phyloP scores from a whole-genome alignment of 2,113 vertebrate genomes.

The Actenoides hombroni region DNA sequence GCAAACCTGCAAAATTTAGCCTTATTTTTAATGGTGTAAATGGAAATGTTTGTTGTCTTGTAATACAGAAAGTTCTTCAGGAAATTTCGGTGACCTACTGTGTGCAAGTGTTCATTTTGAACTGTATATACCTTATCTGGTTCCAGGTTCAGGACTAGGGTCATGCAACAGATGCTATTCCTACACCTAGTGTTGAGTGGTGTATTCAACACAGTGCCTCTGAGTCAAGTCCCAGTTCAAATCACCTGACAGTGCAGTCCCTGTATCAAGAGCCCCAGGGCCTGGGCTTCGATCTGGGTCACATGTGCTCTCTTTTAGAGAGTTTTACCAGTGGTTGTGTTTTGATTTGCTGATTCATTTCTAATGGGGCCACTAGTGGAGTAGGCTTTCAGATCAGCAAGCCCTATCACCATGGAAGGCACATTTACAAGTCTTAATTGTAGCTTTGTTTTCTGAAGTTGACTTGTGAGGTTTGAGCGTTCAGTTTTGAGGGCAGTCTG shows the following conservation, averaged over 20 bases:
- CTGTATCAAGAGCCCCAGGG: background rate
- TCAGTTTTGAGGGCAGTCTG: too few species aligned
- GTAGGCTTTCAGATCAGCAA: background rate
- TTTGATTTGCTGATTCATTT: background rate
- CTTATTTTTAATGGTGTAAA: background rate
- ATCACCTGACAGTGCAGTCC: background rate
- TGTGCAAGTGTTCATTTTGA: background rate
- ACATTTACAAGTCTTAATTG: background rate
- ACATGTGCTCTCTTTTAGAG: background rate
- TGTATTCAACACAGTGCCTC: background rate
- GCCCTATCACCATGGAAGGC: background rate
- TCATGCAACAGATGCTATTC: background rate
- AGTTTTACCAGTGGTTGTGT: background rate
- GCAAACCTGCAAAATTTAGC: background rate
- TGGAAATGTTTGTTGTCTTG: background rate
- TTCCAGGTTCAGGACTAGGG: background rate
- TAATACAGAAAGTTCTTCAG: background rate
- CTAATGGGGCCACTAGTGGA: background rate
- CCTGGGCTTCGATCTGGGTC: background rate
- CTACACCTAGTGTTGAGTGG: background rate
- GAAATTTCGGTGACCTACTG: background rate
- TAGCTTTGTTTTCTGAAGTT: background rate
- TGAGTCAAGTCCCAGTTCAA: background rate
- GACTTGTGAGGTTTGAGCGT: too few species aligned
- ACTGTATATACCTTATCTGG: background rate